Percentiles rank a stretch among this genome's conserved stretches.
phyloP scores from a whole-genome alignment of 2,113 vertebrate species.

The Ptychochromis oligacanthus region DNA sequence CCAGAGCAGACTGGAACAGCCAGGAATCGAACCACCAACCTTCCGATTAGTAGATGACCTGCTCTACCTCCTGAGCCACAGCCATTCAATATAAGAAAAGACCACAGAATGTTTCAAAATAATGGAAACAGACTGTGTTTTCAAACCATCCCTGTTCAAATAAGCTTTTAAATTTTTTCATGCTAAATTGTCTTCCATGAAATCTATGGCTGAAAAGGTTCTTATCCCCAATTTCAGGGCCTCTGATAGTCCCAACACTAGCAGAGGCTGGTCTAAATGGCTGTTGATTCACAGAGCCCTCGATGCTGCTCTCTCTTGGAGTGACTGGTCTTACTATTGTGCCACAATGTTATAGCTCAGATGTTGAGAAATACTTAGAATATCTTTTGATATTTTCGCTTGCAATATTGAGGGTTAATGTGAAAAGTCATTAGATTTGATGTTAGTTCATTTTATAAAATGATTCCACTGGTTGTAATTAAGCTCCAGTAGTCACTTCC shows the following conservation, averaged over 20 bases:
- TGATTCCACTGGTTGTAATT: constrained; percentile 15
- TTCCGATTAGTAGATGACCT: too few species aligned
- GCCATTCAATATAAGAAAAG: not conserved
- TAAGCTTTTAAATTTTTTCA: not conserved
- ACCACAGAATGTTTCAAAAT: not conserved
- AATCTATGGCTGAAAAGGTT: not conserved
- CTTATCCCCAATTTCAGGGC: not conserved
- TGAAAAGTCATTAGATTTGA: constrained; percentile 1
- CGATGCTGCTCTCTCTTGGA: not conserved
- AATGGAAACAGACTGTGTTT: not conserved
- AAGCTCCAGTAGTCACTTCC: not conserved
- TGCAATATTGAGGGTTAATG: not conserved
- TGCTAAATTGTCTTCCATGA: not conserved
- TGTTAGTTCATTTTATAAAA: constrained; percentile 22
- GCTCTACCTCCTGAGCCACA: too few species aligned
- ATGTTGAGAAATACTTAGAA: not conserved
- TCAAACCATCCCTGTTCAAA: not conserved
- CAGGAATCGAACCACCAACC: too few species aligned
- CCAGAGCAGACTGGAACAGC: too few species aligned
- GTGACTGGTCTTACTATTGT: not conserved
- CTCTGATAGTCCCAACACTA: too few species aligned
- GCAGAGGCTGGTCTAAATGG: not conserved
- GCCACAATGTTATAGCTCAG: not conserved
- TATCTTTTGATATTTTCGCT: constrained; percentile 3
- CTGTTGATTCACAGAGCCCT: not conserved